phyloP scores from a whole-genome alignment of 2,113 vertebrate species.

The Stegostoma tigrinum region DNA sequence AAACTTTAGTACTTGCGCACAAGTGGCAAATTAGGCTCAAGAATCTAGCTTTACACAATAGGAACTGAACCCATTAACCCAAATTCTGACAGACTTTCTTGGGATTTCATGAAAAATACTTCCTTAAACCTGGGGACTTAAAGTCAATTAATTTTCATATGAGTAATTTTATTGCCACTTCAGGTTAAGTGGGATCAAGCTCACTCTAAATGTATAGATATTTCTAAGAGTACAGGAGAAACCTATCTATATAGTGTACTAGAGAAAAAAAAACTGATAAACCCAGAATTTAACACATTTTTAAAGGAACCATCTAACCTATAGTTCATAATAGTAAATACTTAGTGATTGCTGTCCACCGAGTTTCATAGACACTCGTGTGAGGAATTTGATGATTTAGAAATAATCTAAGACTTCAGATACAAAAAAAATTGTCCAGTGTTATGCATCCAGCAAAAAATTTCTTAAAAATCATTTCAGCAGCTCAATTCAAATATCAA shows the following conservation, averaged over 20 bases:
- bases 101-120: not conserved
- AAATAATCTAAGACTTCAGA: not conserved
- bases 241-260: not conserved
- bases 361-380: not conserved
- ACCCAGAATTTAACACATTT: not conserved
- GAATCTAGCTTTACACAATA: not conserved
- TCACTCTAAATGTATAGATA: not conserved
- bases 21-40: not conserved
- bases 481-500: not conserved
- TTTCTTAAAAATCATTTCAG: not conserved
- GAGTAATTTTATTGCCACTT: not conserved
- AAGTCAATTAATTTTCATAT: slow-evolving; percentile 15
- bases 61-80: slow-evolving; percentile 11
- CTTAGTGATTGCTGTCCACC: not conserved
- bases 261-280: not conserved
- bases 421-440: not conserved
- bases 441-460: not conserved
- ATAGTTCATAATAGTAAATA: not conserved
- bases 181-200: not conserved
- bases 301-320: too few species aligned
- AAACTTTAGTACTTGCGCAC: not conserved
- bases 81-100: slow-evolving; percentile 10
- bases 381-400: not conserved
- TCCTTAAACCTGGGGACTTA: not conserved
- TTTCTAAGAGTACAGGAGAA: not conserved